phyloP scores from a whole-genome alignment of 2,113 vertebrate species.

The Nibea coibor region DNA sequence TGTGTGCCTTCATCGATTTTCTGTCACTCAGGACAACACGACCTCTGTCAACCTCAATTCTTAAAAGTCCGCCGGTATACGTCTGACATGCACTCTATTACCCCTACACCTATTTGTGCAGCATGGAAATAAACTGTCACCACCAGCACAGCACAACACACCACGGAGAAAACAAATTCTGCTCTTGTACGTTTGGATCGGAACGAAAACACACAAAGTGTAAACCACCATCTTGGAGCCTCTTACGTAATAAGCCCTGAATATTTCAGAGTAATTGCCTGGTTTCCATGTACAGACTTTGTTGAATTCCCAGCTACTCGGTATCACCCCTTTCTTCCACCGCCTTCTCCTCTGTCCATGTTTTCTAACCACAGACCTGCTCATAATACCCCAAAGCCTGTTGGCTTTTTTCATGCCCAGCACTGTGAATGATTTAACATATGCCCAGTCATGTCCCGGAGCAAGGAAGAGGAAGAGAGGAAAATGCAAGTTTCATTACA shows the following conservation, averaged over 20 bases:
- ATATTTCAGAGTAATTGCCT: conserved; percentile 26
- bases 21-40: not conserved
- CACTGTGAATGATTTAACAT: conserved; percentile 72
- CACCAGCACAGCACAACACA: not conserved
- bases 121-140: not conserved
- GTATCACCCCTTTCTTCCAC: not conserved
- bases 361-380: conserved; percentile 45
- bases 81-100: not conserved
- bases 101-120: not conserved
- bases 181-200: not conserved
- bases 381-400: conserved; percentile 41
- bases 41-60: conserved; percentile 8
- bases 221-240: not conserved
- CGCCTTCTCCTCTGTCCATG: not conserved
- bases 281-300: not conserved
- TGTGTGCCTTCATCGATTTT: conserved; percentile 14
- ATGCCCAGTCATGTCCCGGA: conserved; percentile 60
- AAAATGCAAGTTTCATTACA: conserved; percentile 68
- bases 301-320: not conserved
- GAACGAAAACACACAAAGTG: not conserved
- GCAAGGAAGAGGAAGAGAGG: conserved; percentile 37
- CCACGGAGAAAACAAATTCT: not conserved
- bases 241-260: not conserved
- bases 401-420: conserved; percentile 37
- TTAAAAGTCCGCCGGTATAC: too few species aligned